Conservation (phyloP, 1,140 invertebrate genomes). For the Pachyrhynchus sulphureomaculatus region DNA sequence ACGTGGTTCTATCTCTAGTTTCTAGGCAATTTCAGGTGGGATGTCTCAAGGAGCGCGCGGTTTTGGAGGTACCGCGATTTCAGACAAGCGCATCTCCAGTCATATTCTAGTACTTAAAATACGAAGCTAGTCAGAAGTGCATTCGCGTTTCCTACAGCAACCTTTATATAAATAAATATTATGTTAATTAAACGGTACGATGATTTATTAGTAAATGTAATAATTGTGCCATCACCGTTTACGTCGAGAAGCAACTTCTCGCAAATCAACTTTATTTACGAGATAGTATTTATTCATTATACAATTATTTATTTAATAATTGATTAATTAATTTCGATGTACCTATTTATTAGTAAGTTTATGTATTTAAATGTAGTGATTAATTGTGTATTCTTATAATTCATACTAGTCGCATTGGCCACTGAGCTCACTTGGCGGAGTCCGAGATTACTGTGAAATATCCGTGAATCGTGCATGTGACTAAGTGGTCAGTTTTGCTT, state of each 20-base stretch:
- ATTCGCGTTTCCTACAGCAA: conserved; percentile 49
- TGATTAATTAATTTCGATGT: conserved; percentile 32
- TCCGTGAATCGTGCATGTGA: conserved; percentile 29
- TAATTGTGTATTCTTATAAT: conserved; percentile 45
- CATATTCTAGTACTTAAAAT: conserved; percentile 48
- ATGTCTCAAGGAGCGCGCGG: conserved; percentile 32
- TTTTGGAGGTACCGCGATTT: conserved; percentile 18
- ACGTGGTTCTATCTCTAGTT: not conserved
- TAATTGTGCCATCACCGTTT: conserved; percentile 48
- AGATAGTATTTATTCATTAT: conserved; percentile 42
- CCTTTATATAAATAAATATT: conserved; percentile 33
- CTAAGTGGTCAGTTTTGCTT: conserved; percentile 26
- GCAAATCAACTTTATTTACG: conserved; percentile 28
- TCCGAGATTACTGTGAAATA: conserved; percentile 21
- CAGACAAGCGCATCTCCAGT: conserved; percentile 31
- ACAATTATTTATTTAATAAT: conserved; percentile 11
- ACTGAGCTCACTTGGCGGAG: conserved; percentile 7
- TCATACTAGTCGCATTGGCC: conserved; percentile 46
- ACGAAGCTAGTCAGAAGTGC: conserved; percentile 53
- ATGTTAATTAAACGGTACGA: conserved; percentile 34
- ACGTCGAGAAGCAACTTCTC: conserved; percentile 22
- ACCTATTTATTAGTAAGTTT: conserved; percentile 36
- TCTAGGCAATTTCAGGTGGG: conserved; percentile 24
- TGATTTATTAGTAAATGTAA: conserved; percentile 37
- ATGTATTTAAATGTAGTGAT: conserved; percentile 47